phyloP scores from a whole-genome alignment of 2,797 vertebrate species.

The Pitangus sulphuratus region DNA sequence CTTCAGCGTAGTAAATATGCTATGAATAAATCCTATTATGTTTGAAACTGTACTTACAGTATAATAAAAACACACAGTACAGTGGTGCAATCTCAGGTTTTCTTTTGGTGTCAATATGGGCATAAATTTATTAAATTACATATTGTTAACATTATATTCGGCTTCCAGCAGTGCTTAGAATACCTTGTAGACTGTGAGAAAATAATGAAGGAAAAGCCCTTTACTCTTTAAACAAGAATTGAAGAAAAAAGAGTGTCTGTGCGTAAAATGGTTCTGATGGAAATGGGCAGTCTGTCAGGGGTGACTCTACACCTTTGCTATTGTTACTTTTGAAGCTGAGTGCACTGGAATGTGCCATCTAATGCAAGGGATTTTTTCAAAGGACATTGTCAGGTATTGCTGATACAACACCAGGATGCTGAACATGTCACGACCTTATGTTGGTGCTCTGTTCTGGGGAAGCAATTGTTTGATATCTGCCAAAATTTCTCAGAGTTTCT shows the following conservation, averaged over 20 bases:
- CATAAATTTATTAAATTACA: slow-evolving; percentile 4
- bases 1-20: slow-evolving; percentile 23
- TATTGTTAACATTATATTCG: neutral
- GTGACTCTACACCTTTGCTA: neutral
- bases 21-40: slow-evolving; percentile 56
- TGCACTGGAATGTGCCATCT: neutral
- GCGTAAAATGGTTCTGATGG: neutral
- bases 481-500: neutral
- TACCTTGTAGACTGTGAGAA: neutral
- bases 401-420: neutral
- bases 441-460: neutral
- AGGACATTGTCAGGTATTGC: neutral
- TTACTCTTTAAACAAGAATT: neutral
- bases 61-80: neutral
- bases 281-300: neutral
- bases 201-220: neutral
- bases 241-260: neutral
- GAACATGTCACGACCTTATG: neutral
- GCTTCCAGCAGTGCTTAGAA: neutral
- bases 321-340: neutral
- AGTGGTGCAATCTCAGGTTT: neutral
- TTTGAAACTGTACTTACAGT: slow-evolving; percentile 50
- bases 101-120: neutral
- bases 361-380: neutral
- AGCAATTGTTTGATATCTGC: neutral